Base-by-base conservation (phyloP, 2,888 invertebrate genomes). In the Argyresthia albistria region DNA sequence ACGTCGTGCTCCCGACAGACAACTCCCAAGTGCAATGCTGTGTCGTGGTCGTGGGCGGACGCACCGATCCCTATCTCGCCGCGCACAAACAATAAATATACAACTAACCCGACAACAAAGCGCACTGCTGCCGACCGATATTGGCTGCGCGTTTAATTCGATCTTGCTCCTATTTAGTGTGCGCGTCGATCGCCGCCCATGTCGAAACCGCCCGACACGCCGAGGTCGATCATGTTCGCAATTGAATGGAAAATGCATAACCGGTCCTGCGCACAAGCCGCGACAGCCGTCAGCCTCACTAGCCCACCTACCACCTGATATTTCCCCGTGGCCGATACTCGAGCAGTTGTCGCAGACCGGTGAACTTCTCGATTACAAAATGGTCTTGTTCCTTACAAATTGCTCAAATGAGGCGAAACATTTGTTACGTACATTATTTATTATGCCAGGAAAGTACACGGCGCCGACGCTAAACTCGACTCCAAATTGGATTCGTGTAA, bases 341-440 rank as follows among this genome's bases (percentile, higher is more conserved):
- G 8, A 50, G 42, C 55, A 53, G 53, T 56, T 50, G 53, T 53
- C 53, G 48, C 53, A 48, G 50, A 46, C 51, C 54, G 50, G 53
- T 57, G 56, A 51, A 42, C 50, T 36, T 12, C 35, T 39, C 51
- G 46, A 54, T 64, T 58, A 45, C 55, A 55, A 57, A 59, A 61
- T 55, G 43, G 56, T 43, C 54, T 52, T 54, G 56, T 48, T 58
- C 53, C 56, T 55, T 54, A 57, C 51, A 61, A 60, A 63, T 58
- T 60, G 54, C 57, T 54, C 51, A 64, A 66, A 66, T 61, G 58
- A 59, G 56, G 54, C 53, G 43, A 58, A 62, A 57, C 57, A 59
- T 60, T 59, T 60, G 51, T 51, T 52, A 46, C 52, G 54, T 50
- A 49, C 37, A 54, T 53, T 54, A 54, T 57, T 56, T 54, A 53